Conservation (phyloP, 1,140 invertebrate genomes). For the Drosophila rufa region DNA sequence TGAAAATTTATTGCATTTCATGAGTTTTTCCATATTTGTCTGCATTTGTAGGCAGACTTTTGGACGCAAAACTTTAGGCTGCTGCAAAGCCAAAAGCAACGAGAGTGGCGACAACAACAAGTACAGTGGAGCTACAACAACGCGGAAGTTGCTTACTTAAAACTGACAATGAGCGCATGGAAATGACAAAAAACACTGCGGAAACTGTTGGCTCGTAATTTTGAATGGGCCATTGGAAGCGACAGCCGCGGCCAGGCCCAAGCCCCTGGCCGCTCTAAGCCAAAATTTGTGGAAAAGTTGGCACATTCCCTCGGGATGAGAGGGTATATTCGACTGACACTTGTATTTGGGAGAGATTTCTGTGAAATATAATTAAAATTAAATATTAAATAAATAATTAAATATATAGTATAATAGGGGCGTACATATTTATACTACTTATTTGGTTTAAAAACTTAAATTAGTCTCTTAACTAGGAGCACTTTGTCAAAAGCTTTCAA, state of each 20-base stretch:
- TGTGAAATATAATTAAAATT: too few relatives aligned
- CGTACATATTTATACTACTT: too few relatives aligned
- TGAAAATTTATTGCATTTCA: conserved; percentile 83
- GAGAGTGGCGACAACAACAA: conserved; percentile 14
- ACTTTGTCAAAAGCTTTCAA: too few relatives aligned
- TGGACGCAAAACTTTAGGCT: conserved; percentile 71
- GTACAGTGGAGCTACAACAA: conserved; percentile 27
- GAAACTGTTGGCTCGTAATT: conserved; percentile 83
- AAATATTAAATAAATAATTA: too few relatives aligned
- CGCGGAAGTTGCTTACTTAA: conserved; percentile 77
- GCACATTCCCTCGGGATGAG: conserved; percentile 6
- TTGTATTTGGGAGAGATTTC: too few relatives aligned
- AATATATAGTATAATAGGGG: too few relatives aligned
- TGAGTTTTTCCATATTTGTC: conserved; percentile 80
- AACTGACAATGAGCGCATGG: conserved; percentile 82
- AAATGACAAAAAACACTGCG: conserved; percentile 82
- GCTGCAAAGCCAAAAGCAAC: conserved; percentile 31
- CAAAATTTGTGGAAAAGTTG: conserved; percentile 50
- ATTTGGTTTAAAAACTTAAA: too few relatives aligned
- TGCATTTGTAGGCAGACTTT: conserved; percentile 78
- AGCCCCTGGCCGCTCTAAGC: conserved; percentile 3
- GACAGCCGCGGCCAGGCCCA: conserved; percentile 38
- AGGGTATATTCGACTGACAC: background rate
- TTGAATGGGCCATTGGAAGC: conserved; percentile 78
- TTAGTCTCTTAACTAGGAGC: too few relatives aligned